Evolutionary conservation across 2,113 vertebrate genomes (phyloP).

Genomic region (Cavia porcellus): DNA sequence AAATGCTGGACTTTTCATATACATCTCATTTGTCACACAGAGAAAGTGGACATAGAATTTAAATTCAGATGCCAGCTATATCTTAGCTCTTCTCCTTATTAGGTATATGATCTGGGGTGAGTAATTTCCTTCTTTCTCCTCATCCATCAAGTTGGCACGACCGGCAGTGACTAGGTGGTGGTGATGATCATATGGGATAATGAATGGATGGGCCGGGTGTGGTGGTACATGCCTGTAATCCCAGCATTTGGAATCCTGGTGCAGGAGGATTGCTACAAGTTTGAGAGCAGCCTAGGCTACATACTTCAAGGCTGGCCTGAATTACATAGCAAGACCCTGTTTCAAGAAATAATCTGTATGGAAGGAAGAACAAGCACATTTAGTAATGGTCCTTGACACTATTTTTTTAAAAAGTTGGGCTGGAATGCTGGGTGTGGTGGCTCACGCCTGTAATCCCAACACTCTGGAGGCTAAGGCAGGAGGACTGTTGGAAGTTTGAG

Average conservation of each 20-base stretch:
- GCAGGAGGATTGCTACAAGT: not conserved
- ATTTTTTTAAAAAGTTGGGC: not conserved
- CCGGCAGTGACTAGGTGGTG: not conserved
- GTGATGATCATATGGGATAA: not conserved
- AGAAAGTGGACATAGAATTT: not conserved
- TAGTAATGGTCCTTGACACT: not conserved
- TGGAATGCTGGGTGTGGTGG: too few relatives aligned
- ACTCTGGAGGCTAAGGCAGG: too few relatives aligned
- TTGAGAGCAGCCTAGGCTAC: not conserved
- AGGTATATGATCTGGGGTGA: not conserved
- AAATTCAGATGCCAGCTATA: slow-evolving; percentile 14
- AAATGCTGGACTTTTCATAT: not conserved
- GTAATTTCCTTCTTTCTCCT: slow-evolving; percentile 8
- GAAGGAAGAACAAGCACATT: not conserved
- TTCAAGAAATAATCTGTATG: not conserved
- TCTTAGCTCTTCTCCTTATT: not conserved
- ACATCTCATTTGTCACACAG: not conserved
- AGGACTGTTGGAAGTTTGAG: too few relatives aligned
- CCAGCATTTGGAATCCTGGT: not conserved
- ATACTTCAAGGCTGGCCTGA: not conserved
- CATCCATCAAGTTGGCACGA: not conserved
- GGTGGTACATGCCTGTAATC: not conserved
- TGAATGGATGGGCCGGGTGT: not conserved
- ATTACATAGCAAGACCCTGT: not conserved
- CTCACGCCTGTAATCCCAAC: too few relatives aligned